Evolutionary conservation across 1,140 invertebrate genomes (phyloP).

Genomic region (Caenorhabditis latens): DNA sequence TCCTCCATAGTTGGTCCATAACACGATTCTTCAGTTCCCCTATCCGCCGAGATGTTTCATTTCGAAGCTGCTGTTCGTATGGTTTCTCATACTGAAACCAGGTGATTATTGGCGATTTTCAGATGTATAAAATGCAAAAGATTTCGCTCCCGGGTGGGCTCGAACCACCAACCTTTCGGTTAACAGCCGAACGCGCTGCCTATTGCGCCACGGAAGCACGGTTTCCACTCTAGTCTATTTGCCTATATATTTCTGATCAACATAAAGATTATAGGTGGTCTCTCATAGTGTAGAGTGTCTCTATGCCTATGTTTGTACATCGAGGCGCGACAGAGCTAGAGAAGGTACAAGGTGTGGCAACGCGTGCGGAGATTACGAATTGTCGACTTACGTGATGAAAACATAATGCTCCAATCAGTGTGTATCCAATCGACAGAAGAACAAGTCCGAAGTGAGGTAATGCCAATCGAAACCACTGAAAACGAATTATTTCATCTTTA

Average conservation of each 20-base stretch:
- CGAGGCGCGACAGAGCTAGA: too few species aligned
- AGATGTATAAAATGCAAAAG: conserved; percentile 24
- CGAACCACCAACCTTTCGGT: conserved; percentile 78
- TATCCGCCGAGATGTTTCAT: conserved; percentile 73
- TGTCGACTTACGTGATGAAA: conserved; percentile 35
- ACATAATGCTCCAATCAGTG: conserved; percentile 46
- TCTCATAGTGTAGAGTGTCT: not conserved
- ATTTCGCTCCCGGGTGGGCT: conserved; percentile 76
- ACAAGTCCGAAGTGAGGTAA: conserved; percentile 41
- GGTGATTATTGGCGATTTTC: too few species aligned
- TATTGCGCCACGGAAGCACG: conserved; percentile 65
- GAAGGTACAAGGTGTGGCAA: too few species aligned
- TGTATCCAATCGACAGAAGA: conserved; percentile 42
- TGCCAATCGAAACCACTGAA: conserved; percentile 52
- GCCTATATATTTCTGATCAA: not conserved
- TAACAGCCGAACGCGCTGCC: conserved; percentile 76
- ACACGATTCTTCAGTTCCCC: conserved; percentile 69
- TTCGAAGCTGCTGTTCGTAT: conserved; percentile 69
- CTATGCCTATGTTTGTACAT: too few species aligned
- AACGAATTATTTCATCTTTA: not conserved
- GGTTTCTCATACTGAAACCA: conserved; percentile 64
- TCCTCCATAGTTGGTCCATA: conserved; percentile 69
- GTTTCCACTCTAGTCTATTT: not conserved
- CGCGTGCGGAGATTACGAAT: too few species aligned
- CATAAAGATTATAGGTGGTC: not conserved